Base-by-base conservation (phyloP, 2,888 invertebrate genomes). In the Drosophila barbarae region DNA sequence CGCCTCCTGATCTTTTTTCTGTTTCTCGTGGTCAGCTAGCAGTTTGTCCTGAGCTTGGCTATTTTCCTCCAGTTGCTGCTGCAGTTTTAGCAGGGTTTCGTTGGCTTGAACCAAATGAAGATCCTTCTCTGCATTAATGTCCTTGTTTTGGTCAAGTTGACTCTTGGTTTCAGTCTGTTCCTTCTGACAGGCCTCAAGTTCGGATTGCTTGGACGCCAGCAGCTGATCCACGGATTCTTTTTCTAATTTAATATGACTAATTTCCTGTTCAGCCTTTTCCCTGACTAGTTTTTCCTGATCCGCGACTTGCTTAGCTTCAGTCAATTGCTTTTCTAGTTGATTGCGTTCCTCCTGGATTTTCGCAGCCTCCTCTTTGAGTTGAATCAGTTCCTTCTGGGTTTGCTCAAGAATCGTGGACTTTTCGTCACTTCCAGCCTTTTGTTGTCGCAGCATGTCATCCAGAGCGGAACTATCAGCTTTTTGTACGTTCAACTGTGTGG, bases 401-500 rank as follows among this genome's bases (percentile, higher is more conserved):
- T 76, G 59, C 15, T 76, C 70, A 1, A 87, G 18, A 18, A 64
- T 57, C 2, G 59, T 49, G 5, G 75, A 64, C 30, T 65, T 74
- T 7, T 77, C 72, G 0, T 53, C 64, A n/a, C 66, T 74, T 9
- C 68, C 71, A 1, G 53, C 8, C 38, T 82, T 77, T 21, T 85
- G 84, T 13, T 60, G 28, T 23, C 80, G 84, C 0, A 87, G 74
- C 73, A 86, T 58, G 23, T 87, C 87, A 34, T 88, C 87, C n/a
- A 88, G 55, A 9, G 86, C 77, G 0, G 76, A 74, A 39, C 74
- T 87, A 54, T 87, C 87, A 5, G 86, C 86, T 30, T 68, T 77
- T 53, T 86, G 87, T 15, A 86, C 75, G n/a, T 82, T 80, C 0
- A 86, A 44, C 28, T 87, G 77, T 1, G 82, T 76, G 4, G 65